Percentiles rank a stretch among this genome's conserved stretches.
Conservation (phyloP, 2,888 invertebrate species). For the Callimorpha dominula region DNA sequence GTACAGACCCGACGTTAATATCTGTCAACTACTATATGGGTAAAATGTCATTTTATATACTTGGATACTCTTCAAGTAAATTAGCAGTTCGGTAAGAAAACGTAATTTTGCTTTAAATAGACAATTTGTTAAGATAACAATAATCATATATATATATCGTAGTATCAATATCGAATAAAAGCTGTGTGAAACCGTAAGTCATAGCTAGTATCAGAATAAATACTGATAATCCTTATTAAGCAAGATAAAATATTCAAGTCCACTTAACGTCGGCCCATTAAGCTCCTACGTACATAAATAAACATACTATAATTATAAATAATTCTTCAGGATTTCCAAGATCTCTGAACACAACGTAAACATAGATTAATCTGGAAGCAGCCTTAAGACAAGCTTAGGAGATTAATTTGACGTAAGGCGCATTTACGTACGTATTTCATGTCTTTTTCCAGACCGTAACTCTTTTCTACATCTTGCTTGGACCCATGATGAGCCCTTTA, state of each 20-base stretch:
- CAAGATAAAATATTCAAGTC: conserved; percentile 1
- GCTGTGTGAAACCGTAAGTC: neutral
- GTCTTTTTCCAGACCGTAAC: neutral
- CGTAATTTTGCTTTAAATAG: no score
- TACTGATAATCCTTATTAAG: neutral
- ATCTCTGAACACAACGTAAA: conserved; percentile 2
- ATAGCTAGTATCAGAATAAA: neutral
- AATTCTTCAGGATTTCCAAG: neutral
- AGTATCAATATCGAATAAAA: neutral
- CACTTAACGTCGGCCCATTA: neutral
- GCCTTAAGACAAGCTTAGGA: neutral
- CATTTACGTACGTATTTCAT: neutral
- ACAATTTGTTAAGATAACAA: no score
- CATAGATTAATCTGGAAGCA: neutral
- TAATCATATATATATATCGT: no score
- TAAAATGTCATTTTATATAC: no score
- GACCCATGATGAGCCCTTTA: neutral
- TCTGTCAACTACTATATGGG: no score
- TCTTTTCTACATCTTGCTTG: neutral
- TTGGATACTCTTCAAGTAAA: no score
- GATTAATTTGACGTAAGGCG: neutral
- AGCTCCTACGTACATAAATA: neutral
- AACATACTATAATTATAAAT: neutral
- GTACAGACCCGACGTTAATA: no score
- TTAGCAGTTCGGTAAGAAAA: no score